phyloP scores from a whole-genome alignment of 2,797 vertebrate species.

The Xyrichtys novacula region DNA sequence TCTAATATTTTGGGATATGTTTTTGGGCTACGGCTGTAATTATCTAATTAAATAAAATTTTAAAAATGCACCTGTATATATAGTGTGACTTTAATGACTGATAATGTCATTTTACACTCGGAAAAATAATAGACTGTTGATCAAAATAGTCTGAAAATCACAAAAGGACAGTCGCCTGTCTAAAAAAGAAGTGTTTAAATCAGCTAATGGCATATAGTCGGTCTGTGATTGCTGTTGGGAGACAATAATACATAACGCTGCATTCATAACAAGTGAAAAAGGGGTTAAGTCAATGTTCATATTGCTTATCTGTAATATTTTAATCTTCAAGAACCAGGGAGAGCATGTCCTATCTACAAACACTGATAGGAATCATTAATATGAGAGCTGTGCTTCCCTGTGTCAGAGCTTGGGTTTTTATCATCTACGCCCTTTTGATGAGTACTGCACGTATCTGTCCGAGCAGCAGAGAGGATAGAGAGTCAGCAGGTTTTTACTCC shows the following conservation, averaged over 20 bases:
- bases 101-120: no score
- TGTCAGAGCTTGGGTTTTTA: neutral
- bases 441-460: neutral
- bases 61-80: no score
- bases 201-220: neutral
- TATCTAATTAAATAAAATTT: no score
- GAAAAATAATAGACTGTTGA: no score
- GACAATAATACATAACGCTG: neutral
- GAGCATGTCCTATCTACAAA: neutral
- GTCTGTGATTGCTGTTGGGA: neutral
- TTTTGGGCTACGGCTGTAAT: no score
- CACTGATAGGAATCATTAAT: neutral
- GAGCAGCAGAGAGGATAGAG: neutral
- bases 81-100: no score
- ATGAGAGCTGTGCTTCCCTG: neutral
- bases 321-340: neutral
- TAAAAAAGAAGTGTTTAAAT: neutral
- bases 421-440: neutral
- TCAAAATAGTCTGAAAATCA: no score
- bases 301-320: neutral
- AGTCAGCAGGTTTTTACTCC: slow-evolving; percentile 39
- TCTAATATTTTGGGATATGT: no score
- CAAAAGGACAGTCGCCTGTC: no score
- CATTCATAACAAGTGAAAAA: neutral
- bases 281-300: neutral